Evolutionary conservation across 2,888 invertebrate species (phyloP), one percentile per base, ranked within the genome.

Genomic region (Cyclophora punctaria): DNA sequence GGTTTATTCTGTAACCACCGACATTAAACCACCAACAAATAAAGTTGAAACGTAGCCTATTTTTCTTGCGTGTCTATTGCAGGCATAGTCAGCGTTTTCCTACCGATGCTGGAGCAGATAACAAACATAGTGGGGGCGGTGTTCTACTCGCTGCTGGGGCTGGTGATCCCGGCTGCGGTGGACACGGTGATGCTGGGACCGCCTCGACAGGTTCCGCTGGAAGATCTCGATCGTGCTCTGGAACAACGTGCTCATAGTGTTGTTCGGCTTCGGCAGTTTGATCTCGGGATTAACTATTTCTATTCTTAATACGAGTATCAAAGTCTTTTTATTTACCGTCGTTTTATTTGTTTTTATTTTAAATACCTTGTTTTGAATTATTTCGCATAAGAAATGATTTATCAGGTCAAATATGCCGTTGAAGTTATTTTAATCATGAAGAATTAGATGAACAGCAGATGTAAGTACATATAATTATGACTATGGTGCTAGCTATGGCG

Each of bases 101-200:
- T 89, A 2, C 89, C 89, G 1, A 80, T 82, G 72, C 60, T 89
- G 50, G 89, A 88, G 49, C 81, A 87, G 56, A 85, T 89, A 48
- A 89, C 89, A 50, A 85, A 85, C 57, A 65, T 89, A 2, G 89
- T 89, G 0, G 89, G 89, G 2, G 82, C 89, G 2, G 67, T 93
- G 5, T 93, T 93, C 65, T 92, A 93, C 66, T 93, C 94, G 0
- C 90, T 92, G 7, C 85, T 93, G 44, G 96, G 97, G 2, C 89
- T 95, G 41, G 90, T 93, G 53, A 91, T 94, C 44, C 95, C 95
- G n/a, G 93, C 94, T 0, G 76, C 93, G 3, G 84, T 95, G 2
- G 94, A 96, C 63, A 93, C 92, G 0, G 89, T 95, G 0, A 90
- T 84, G 90, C 45, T 93, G 92, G 92, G 91, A 93, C 34, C 85